phyloP scores from a whole-genome alignment of 2,888 invertebrate genomes.

The Drosophila leonis region DNA sequence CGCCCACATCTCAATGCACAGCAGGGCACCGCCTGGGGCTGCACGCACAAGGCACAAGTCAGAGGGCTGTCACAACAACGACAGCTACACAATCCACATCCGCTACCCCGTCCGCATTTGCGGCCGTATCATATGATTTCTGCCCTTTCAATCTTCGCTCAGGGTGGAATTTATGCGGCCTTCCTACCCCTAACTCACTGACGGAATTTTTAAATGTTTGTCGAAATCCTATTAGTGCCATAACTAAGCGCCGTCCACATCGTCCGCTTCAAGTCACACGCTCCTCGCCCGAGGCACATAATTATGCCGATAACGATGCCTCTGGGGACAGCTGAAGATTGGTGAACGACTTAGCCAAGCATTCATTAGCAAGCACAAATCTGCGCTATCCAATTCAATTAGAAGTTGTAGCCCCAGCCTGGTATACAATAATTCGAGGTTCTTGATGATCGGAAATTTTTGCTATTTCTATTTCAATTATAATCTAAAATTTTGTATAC shows the following conservation, averaged over 20 bases:
- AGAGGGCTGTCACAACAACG: conserved; percentile 47
- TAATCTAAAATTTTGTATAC: not conserved
- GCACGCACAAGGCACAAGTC: conserved; percentile 45
- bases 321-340: conserved; percentile 42
- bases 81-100: conserved; percentile 23
- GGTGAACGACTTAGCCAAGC: conserved; percentile 24
- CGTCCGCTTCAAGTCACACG: conserved; percentile 27
- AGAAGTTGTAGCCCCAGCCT: conserved; percentile 5
- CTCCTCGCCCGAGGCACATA: conserved; percentile 25
- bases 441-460: not conserved
- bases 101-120: conserved; percentile 16
- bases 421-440: not conserved
- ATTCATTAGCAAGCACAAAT: conserved; percentile 58
- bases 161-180: conserved; percentile 44
- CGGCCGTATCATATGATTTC: conserved; percentile 47
- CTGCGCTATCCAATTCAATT: conserved; percentile 61
- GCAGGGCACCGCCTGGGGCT: conserved; percentile 21
- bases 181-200: conserved; percentile 52
- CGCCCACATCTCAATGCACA: conserved; percentile 14
- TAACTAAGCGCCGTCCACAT: conserved; percentile 53
- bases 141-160: conserved; percentile 32
- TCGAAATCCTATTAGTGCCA: conserved; percentile 80
- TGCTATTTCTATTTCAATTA: not conserved
- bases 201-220: conserved; percentile 68
- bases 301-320: conserved; percentile 61